Conservation (phyloP, 2,888 invertebrate species). For the Strigamia crassipes region DNA sequence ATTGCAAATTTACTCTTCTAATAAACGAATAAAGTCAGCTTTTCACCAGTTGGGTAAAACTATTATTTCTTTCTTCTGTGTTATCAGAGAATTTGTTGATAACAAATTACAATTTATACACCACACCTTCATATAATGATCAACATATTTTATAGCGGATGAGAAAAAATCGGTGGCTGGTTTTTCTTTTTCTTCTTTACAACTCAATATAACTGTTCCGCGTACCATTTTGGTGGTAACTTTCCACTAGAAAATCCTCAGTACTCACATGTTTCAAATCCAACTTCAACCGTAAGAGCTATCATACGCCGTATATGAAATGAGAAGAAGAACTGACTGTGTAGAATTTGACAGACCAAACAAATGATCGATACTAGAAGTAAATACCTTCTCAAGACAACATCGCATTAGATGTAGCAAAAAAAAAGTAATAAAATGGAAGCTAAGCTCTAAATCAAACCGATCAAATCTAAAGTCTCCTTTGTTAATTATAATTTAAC, state of each 20-base stretch:
- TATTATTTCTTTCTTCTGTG: background rate
- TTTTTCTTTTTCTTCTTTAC: background rate
- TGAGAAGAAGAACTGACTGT: background rate
- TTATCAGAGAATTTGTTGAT: background rate
- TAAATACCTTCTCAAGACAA: background rate
- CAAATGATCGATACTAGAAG: constrained; percentile 13
- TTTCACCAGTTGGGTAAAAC: background rate
- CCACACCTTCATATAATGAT: background rate
- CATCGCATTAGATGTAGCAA: background rate
- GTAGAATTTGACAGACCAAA: constrained; percentile 18
- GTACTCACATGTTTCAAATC: background rate
- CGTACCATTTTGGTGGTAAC: background rate
- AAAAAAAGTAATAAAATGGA: background rate
- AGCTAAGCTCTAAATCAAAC: background rate
- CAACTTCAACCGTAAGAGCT: background rate
- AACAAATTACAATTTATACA: constrained; percentile 16
- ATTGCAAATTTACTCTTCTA: background rate
- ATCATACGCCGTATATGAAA: background rate
- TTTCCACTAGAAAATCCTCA: background rate
- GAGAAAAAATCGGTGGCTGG: background rate
- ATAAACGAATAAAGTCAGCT: background rate
- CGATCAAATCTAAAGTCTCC: no score
- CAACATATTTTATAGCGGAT: background rate
- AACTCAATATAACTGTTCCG: background rate
- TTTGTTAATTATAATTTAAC: no score